Conservation (phyloP, 53 echinoderm and acorn worm genomes). For the Echinometra lucunter region DNA sequence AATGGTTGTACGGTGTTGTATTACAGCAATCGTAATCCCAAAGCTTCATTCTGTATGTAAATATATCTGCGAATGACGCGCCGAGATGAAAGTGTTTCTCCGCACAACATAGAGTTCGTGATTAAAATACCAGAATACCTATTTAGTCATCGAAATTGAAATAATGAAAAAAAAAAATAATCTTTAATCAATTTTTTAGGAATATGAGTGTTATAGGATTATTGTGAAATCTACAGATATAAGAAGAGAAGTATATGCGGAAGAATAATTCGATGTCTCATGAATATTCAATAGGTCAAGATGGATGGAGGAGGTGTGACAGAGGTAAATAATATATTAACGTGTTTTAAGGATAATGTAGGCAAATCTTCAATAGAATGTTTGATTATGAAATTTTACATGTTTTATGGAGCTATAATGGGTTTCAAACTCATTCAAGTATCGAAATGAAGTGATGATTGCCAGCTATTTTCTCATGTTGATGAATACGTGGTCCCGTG, state of each 20-base stretch:
- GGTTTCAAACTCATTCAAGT: background rate
- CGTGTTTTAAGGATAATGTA: background rate
- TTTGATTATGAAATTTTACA: background rate
- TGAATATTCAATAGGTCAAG: constrained; percentile 55
- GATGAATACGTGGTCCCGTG: constrained; percentile 7
- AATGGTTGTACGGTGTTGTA: constrained; percentile 71
- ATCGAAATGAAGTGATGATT: background rate
- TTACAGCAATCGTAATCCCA: constrained; percentile 68
- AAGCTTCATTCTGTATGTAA: constrained; percentile 66
- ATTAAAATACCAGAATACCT: background rate
- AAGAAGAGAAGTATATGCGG: constrained; percentile 9
- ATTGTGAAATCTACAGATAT: background rate
- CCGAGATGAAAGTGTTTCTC: constrained; percentile 3
- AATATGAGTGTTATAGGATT: background rate
- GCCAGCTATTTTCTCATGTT: background rate
- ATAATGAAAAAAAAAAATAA: background rate
- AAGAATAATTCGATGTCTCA: background rate
- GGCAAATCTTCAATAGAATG: background rate
- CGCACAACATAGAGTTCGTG: constrained; percentile 19
- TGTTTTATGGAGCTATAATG: background rate
- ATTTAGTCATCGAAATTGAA: background rate
- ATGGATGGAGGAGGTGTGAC: constrained; percentile 57
- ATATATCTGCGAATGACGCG: constrained; percentile 23
- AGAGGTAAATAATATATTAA: constrained; percentile 21
- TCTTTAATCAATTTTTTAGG: background rate